Base-by-base conservation (phyloP, 2,888 invertebrate genomes). In the Amorpha juglandis region DNA sequence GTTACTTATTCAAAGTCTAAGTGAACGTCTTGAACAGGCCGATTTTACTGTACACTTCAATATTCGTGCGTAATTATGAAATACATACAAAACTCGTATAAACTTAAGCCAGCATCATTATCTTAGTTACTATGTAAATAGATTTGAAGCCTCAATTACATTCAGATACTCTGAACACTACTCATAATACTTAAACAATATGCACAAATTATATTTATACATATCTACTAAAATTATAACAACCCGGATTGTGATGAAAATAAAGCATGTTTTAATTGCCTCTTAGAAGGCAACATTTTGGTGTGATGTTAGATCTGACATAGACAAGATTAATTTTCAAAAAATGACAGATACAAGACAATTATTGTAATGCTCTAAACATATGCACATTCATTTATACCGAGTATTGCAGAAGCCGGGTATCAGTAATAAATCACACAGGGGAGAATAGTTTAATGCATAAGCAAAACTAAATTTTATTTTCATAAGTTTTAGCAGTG, bases 1-100 rank as follows among this genome's bases (percentile, higher is more conserved):
- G 19, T 19, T 58, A 19, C 16, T 12, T 19, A 42, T 58, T 42
- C 58, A 58, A 35, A 58, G 58, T 58, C 58, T 58, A 58, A 11
- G 19, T 7, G 19, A 58, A 42, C 38, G 38, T 58, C 19, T 58
- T 21, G 58, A 58, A 58, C 58, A 58, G 58, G 58, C 58, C 58
- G 58, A 58, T 58, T 11, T 42, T 12, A 42, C 8, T 58, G 42
- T 42, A 42, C 11, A 38, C 16, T 12, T 58, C 19, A 16, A 16
- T 58, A 35, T 35, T 58, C 16, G 11, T 7, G 38, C 33, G 16
- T 55, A 16, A 38, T 38, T 58, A 42, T 11, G 19, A 58, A 12
- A 58, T 58, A 58, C 58, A 42, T 35, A 55, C 16, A 55, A 55
- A 6, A 55, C 51, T 8, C 33, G 8, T 53, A 1, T n/a, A n/a